Percentiles rank a stretch among this genome's conserved stretches.
Conservation (phyloP, 2,888 invertebrate species). For the Drosophila kambysellisi region DNA sequence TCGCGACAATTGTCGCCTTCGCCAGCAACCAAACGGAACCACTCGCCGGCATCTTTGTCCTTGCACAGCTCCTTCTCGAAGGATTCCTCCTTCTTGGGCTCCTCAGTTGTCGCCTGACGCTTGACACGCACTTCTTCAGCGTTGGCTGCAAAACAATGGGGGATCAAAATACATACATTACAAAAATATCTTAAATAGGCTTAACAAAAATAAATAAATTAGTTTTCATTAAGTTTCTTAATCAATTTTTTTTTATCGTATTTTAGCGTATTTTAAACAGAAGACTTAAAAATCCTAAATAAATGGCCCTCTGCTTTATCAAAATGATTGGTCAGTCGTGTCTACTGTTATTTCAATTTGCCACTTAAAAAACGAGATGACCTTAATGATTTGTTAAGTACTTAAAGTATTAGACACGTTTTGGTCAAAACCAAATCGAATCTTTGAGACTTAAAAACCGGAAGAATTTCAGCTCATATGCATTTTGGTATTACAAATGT, state of each 20-base stretch:
- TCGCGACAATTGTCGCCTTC: slow-evolving; percentile 97
- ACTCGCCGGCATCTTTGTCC: slow-evolving; percentile 97
- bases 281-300: background rate
- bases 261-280: background rate
- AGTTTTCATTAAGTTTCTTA: too few species aligned
- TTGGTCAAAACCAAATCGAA: background rate
- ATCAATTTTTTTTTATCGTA: too few species aligned
- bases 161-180: background rate
- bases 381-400: background rate
- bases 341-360: background rate
- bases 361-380: background rate
- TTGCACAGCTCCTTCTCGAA: slow-evolving; percentile 96
- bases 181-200: background rate
- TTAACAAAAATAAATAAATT: too few species aligned
- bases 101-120: slow-evolving; percentile 91
- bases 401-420: background rate
- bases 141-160: slow-evolving; percentile 37
- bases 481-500: slow-evolving; percentile 58
- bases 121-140: slow-evolving; percentile 86
- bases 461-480: slow-evolving; percentile 59
- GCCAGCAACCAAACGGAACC: slow-evolving; percentile 95
- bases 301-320: background rate
- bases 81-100: slow-evolving; percentile 94
- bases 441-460: slow-evolving; percentile 55
- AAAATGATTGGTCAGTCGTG: background rate